Conservation (phyloP, 2,797 vertebrate genomes). For the Gallinago nigripennis region DNA sequence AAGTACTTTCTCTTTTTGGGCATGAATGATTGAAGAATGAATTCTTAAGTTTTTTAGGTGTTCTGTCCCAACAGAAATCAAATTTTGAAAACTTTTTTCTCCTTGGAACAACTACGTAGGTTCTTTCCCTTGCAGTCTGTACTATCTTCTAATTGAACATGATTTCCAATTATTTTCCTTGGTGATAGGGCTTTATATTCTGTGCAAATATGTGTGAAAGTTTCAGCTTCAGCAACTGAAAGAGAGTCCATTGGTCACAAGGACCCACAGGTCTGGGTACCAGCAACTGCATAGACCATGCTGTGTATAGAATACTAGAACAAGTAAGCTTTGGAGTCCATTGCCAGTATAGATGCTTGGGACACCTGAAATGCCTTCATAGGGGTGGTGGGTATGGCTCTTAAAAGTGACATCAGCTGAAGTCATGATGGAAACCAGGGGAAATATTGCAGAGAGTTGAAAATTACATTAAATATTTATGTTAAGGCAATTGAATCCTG, state of each 20-base stretch:
- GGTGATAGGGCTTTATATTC: background rate
- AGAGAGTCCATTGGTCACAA: background rate
- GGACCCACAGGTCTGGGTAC: background rate
- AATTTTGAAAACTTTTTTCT: background rate
- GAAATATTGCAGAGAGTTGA: background rate
- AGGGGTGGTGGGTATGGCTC: background rate
- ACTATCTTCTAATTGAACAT: background rate
- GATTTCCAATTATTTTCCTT: background rate
- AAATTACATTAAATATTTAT: background rate
- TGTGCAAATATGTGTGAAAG: background rate
- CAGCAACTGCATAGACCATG: background rate
- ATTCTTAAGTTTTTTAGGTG: background rate
- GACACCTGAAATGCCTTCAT: background rate
- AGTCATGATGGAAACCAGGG: background rate
- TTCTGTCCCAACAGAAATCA: background rate
- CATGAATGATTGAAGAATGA: background rate
- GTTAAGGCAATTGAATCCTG: background rate
- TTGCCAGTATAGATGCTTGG: background rate
- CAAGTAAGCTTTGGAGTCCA: background rate
- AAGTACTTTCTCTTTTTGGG: background rate
- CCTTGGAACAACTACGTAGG: background rate
- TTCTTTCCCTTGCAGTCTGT: background rate
- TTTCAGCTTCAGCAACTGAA: background rate
- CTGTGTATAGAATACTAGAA: background rate
- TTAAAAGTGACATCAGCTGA: background rate